These are phyloP conservation scores for Synanceia verrucosa DNA, from an alignment of 2,797 vertebrate genomes.

Conservation along the genomic window DNA sequence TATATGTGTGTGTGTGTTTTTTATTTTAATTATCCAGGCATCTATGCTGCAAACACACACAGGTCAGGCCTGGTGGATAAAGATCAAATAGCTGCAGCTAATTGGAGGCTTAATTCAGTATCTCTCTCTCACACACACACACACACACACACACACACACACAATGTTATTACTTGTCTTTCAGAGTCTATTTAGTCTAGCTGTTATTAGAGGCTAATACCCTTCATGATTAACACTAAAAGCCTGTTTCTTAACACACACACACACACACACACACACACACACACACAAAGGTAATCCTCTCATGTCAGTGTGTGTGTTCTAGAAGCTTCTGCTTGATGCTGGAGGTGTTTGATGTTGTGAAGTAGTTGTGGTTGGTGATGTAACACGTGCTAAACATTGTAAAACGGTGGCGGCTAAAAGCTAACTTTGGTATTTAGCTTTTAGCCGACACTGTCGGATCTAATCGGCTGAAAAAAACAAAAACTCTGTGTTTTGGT, in stretches of 20 bases:
- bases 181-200: constrained; percentile 49
- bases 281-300: constrained; percentile 11
- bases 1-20: too few relatives aligned
- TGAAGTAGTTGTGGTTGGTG: too few relatives aligned
- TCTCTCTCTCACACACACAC: constrained; percentile 14
- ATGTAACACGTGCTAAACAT: too few relatives aligned
- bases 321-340: too few relatives aligned
- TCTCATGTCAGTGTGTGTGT: background rate
- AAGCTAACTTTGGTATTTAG: too few relatives aligned
- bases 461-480: too few relatives aligned
- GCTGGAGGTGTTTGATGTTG: too few relatives aligned
- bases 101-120: constrained; percentile 38
- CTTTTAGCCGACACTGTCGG: too few relatives aligned
- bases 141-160: constrained; percentile 22
- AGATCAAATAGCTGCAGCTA: constrained; percentile 42
- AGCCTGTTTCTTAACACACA: constrained; percentile 3
- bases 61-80: constrained; percentile 28
- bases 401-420: too few relatives aligned
- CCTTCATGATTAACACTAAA: constrained; percentile 27
- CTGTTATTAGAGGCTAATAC: constrained; percentile 57
- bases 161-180: constrained; percentile 52
- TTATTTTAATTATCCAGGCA: background rate
- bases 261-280: constrained; percentile 13
- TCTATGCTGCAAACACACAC: background rate
- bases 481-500: too few relatives aligned